Percentiles rank a stretch among this genome's conserved stretches.
Evolutionary conservation across 2,888 invertebrate species (phyloP).

Genomic region (Nasonovia ribisnigri): DNA sequence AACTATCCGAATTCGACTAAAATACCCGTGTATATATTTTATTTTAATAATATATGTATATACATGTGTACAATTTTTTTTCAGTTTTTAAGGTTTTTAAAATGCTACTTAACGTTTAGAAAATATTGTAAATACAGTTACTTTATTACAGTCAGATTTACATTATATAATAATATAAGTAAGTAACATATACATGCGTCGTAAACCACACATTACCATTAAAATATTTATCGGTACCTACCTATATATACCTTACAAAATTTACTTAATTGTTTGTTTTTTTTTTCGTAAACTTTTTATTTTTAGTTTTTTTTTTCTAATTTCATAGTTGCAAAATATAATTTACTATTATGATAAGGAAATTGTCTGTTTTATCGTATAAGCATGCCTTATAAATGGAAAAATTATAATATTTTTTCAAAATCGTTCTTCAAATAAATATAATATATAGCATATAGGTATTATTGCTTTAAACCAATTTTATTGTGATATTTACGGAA

Average conservation of each 20-base stretch:
- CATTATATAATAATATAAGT: slow-evolving; percentile 2
- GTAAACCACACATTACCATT: slow-evolving; percentile 12
- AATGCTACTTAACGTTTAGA: slow-evolving; percentile 39
- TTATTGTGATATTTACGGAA: slow-evolving; percentile 59
- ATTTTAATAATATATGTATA: slow-evolving; percentile 2
- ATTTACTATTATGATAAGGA: slow-evolving; percentile 35
- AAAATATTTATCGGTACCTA: background rate
- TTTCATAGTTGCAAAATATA: slow-evolving; percentile 9
- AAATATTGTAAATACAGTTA: slow-evolving; percentile 14
- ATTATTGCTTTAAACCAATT: slow-evolving; percentile 43
- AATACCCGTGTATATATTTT: background rate
- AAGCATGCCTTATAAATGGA: slow-evolving; percentile 43
- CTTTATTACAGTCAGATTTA: slow-evolving; percentile 13
- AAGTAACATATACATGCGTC: background rate
- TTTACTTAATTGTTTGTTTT: slow-evolving; percentile 8
- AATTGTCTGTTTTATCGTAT: slow-evolving; percentile 27
- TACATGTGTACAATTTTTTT: background rate
- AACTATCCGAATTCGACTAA: slow-evolving; percentile 61
- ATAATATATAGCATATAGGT: background rate
- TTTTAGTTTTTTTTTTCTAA: slow-evolving; percentile 5
- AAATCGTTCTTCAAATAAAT: slow-evolving; percentile 35
- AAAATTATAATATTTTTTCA: slow-evolving; percentile 41
- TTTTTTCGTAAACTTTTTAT: background rate
- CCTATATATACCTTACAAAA: background rate
- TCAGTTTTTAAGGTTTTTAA: background rate